phyloP scores from a whole-genome alignment of 2,113 vertebrate species.

The Perca fluviatilis region DNA sequence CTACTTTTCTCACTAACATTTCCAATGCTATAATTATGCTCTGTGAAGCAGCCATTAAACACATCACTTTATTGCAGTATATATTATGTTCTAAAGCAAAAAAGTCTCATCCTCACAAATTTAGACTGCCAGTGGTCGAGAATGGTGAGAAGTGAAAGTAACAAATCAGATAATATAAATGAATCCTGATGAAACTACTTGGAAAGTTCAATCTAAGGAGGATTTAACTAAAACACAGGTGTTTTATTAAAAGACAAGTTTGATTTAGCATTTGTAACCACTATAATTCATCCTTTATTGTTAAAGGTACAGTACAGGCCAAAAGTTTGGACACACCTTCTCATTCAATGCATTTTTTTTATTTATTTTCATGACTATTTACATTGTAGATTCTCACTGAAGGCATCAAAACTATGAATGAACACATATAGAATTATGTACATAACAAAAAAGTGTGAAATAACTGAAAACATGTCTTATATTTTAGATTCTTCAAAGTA shows the following conservation, averaged over 20 bases:
- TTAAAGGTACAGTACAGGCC: too few species aligned
- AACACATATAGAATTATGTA: too few species aligned
- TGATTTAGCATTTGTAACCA: not conserved
- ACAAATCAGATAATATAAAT: not conserved
- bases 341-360: too few species aligned
- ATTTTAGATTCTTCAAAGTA: too few species aligned
- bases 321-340: too few species aligned
- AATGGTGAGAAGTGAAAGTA: not conserved
- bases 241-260: not conserved
- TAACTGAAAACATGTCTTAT: too few species aligned
- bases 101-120: not conserved
- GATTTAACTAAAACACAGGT: not conserved
- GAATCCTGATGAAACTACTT: not conserved
- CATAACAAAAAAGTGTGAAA: too few species aligned
- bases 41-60: not conserved
- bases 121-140: not conserved
- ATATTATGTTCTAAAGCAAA: not conserved
- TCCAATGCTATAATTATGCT: not conserved
- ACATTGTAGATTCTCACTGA: too few species aligned
- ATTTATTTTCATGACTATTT: too few species aligned
- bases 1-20: constrained; percentile 1
- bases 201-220: not conserved
- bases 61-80: not conserved
- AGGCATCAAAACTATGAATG: too few species aligned
- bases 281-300: not conserved